Percentiles rank a stretch among this genome's conserved stretches.
Conservation (phyloP, 2,797 vertebrate genomes). For the Heterohyrax brucei region DNA sequence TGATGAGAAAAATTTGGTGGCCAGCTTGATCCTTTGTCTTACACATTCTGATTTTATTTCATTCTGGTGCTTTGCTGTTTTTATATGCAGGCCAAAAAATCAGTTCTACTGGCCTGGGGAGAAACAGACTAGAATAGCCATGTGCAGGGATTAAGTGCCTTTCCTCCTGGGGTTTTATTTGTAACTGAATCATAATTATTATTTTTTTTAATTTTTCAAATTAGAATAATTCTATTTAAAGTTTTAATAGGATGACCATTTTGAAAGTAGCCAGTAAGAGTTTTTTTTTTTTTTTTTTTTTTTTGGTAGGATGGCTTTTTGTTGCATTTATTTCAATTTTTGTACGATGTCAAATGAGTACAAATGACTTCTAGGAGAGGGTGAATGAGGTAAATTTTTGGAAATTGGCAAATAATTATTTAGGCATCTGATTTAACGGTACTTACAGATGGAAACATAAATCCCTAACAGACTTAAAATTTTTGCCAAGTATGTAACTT, state of each 20-base stretch:
- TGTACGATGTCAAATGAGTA: slow-evolving; percentile 18
- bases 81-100: slow-evolving; percentile 75
- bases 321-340: slow-evolving; percentile 57
- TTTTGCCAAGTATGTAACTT: slow-evolving; percentile 44
- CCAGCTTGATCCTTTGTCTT: slow-evolving; percentile 63
- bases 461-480: background rate
- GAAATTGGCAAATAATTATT: slow-evolving; percentile 42
- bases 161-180: slow-evolving; percentile 77
- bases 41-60: slow-evolving; percentile 79
- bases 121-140: slow-evolving; percentile 65
- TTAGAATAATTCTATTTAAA: slow-evolving; percentile 68
- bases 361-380: slow-evolving; percentile 54
- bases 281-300: slow-evolving; percentile 61
- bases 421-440: slow-evolving; percentile 9
- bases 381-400: slow-evolving; percentile 18
- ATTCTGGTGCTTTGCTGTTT: slow-evolving; percentile 67
- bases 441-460: slow-evolving; percentile 4
- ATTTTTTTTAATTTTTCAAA: slow-evolving; percentile 79
- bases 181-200: slow-evolving; percentile 70
- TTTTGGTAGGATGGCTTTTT: background rate
- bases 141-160: slow-evolving; percentile 67
- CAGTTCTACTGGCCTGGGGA: background rate
- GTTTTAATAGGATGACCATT: slow-evolving; percentile 58
- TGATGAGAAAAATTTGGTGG: slow-evolving; percentile 67
- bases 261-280: slow-evolving; percentile 70